Base-by-base conservation (phyloP, 2,888 invertebrate genomes). In the Heliconius charithonia region DNA sequence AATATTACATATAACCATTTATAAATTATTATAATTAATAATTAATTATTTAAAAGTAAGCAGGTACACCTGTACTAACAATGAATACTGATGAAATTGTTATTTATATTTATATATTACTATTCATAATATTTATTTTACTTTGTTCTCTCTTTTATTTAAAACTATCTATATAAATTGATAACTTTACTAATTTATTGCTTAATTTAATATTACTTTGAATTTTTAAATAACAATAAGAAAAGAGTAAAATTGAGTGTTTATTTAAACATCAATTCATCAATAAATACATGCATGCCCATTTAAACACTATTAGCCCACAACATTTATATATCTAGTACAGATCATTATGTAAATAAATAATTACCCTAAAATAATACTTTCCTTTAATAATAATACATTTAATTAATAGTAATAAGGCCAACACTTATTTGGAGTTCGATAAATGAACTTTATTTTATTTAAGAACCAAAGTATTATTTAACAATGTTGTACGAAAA, bases 91-190 rank as follows among this genome's bases (percentile, higher is more conserved):
- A 16, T 45, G 16, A 45, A 45, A 16, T 45, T 45, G 45, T 45
- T 45, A 45, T 45, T 56, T 56, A 59, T 59, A n/a, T 59, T n/a
- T 59, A 59, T n/a, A 59, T n/a, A 59, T n/a, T 59, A n/a, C 59
- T 59, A 59, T 59, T n/a, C n/a, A 59, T 59, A n/a, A n/a, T 19
- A 51, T 51, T 7, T 51, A 51, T 6, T 19, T 22, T 51, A 51
- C 51, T 51, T 51, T 51, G 51, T 51, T 51, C 7, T 51, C 7
- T 13, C 19, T 7, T 19, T 51, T 51, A 19, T 19, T 51, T 51
- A 51, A 37, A 51, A 22, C 6, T 51, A 51, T 51, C 51, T 51
- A 51, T 7, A 51, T 51, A 22, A 51, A 51, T 22, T 19, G 7
- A 51, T 51, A 51, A 6, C 19, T 51, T 7, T 51, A 51, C 6